Conservation (phyloP, 2,888 invertebrate species). For the Agrilus mali region DNA sequence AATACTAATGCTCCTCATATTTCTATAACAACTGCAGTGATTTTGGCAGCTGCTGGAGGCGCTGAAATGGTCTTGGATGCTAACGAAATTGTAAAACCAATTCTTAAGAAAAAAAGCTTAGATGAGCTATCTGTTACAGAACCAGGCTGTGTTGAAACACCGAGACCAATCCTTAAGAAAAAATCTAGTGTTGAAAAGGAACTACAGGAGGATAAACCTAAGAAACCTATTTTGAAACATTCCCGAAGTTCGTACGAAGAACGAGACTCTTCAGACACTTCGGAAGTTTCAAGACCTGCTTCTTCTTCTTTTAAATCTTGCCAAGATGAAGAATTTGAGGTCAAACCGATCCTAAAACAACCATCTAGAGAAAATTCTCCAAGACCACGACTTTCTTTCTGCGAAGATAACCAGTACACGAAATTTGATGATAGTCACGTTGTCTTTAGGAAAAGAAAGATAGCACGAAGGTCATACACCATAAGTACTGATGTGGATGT, state of each 20-base stretch:
- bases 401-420: slow-evolving; percentile 35
- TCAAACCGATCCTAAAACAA: slow-evolving; percentile 55
- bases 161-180: slow-evolving; percentile 76
- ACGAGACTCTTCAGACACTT: slow-evolving; percentile 4
- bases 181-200: slow-evolving; percentile 67
- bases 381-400: slow-evolving; percentile 51
- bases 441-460: slow-evolving; percentile 14
- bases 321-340: slow-evolving; percentile 38
- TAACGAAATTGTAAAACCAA: slow-evolving; percentile 52
- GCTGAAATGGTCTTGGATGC: slow-evolving; percentile 29
- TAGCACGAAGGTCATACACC: slow-evolving; percentile 22
- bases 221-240: slow-evolving; percentile 65
- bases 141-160: slow-evolving; percentile 31
- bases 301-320: slow-evolving; percentile 3
- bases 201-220: slow-evolving; percentile 60
- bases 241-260: slow-evolving; percentile 41
- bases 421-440: slow-evolving; percentile 29
- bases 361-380: slow-evolving; percentile 48
- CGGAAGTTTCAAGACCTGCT: slow-evolving; percentile 1
- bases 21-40: slow-evolving; percentile 54
- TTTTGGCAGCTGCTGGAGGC: slow-evolving; percentile 50
- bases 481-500: slow-evolving; percentile 25
- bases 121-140: slow-evolving; percentile 29
- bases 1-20: slow-evolving; percentile 52
- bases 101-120: slow-evolving; percentile 70